Conservation (phyloP, 2,113 vertebrate genomes). For the Glaucidium brasilianum region DNA sequence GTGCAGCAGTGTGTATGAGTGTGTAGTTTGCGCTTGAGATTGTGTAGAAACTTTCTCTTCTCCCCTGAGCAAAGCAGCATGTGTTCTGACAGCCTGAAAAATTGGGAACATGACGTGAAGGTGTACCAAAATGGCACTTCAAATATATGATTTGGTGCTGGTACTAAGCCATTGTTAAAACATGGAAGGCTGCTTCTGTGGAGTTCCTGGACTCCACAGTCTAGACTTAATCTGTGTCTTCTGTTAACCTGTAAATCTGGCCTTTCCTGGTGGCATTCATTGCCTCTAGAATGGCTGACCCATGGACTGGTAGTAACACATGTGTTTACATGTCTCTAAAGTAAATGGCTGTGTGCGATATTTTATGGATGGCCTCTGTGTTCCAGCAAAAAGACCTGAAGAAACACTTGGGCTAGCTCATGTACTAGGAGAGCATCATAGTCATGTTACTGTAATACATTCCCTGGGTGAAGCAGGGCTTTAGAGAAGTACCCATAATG, state of each 20-base stretch:
- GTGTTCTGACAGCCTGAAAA: not conserved
- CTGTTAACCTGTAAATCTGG: not conserved
- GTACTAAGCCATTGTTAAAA: not conserved
- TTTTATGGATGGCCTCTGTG: not conserved
- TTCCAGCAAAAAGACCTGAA: not conserved
- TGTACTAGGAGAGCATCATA: not conserved
- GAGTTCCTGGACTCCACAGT: not conserved
- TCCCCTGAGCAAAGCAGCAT: not conserved
- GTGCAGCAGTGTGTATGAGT: not conserved
- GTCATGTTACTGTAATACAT: not conserved
- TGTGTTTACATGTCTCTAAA: not conserved
- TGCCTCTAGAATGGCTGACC: not conserved
- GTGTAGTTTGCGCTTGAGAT: not conserved
- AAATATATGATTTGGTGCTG: not conserved
- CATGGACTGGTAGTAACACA: not conserved
- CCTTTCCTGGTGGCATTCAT: not conserved
- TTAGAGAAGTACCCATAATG: not conserved
- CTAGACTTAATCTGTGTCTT: not conserved
- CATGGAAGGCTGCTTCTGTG: not conserved
- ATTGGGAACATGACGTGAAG: rapidly evolving
- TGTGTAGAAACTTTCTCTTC: not conserved
- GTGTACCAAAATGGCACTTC: not conserved
- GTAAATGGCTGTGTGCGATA: too few species aligned
- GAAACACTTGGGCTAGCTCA: not conserved
- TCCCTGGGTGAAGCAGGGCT: not conserved